phyloP scores from a whole-genome alignment of 2,888 invertebrate species.

The Drosophila aldrichi region DNA sequence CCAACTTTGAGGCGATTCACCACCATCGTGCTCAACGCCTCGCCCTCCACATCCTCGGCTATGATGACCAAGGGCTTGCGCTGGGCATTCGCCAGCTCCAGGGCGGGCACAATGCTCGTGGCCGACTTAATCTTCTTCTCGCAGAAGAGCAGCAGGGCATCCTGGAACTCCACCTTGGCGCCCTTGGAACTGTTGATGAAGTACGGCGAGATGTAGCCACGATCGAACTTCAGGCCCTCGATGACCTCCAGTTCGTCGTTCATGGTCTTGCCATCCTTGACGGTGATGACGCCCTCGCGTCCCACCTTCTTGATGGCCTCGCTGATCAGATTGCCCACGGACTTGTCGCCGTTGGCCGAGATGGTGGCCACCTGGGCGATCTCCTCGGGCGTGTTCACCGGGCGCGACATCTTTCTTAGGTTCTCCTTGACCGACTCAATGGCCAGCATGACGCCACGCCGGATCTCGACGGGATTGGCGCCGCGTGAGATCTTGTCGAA shows the following conservation, averaged over 20 bases:
- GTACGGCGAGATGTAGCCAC: constrained; percentile 99
- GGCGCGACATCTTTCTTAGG: constrained; percentile 94
- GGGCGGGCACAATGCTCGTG: constrained; percentile 97
- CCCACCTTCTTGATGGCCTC: constrained; percentile 99
- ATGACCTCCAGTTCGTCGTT: constrained; percentile 97
- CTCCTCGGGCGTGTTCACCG: constrained; percentile 98
- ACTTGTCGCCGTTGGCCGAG: constrained; percentile 98
- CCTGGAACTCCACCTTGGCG: constrained; percentile 98
- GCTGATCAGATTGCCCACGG: constrained; percentile 96
- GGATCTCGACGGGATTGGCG: constrained; percentile 97
- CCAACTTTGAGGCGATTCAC: constrained; percentile 96
- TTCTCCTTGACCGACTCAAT: constrained; percentile 96
- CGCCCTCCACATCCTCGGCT: constrained; percentile 97
- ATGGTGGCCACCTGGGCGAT: constrained; percentile 99
- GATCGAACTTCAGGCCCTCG: constrained; percentile 99
- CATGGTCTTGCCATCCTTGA: constrained; percentile 99
- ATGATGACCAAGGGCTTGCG: constrained; percentile 96
- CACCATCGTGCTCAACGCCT: constrained; percentile 95
- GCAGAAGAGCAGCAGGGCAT: constrained; percentile 96
- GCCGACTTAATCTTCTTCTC: constrained; percentile 99
- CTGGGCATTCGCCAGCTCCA: constrained; percentile 97
- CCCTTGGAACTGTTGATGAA: constrained; percentile 99
- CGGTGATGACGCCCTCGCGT: constrained; percentile 98
- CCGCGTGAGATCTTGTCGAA: constrained; percentile 99
- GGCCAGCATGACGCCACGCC: constrained; percentile 97